Conservation (phyloP, 2,888 invertebrate genomes). For the Torymus texanus region DNA sequence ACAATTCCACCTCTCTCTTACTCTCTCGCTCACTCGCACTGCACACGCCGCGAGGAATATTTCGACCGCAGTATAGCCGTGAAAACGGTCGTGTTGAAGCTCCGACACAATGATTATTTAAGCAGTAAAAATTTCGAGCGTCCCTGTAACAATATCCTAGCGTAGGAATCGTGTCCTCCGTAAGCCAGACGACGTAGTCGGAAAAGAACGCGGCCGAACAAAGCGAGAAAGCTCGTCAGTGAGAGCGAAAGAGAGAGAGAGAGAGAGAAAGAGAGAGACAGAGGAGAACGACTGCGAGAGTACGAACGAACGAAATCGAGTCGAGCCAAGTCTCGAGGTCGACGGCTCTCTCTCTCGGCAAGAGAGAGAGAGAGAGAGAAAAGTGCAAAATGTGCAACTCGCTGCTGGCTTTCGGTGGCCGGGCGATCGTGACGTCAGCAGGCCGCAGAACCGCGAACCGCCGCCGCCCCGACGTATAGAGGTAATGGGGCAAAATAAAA, state of each 20-base stretch:
- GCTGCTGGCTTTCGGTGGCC: slow-evolving; percentile 54
- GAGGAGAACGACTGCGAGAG: slow-evolving; percentile 35
- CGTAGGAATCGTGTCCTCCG: not conserved
- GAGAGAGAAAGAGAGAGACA: slow-evolving; percentile 55
- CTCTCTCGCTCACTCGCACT: too few species aligned
- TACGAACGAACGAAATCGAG: slow-evolving; percentile 39
- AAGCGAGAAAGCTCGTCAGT: too few species aligned
- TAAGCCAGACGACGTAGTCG: slow-evolving; percentile 3
- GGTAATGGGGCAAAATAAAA: slow-evolving; percentile 65
- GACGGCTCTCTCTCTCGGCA: not conserved
- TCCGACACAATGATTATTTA: slow-evolving; percentile 1
- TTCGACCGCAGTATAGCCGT: too few species aligned
- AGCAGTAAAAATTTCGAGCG: slow-evolving; percentile 18
- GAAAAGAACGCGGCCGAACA: slow-evolving; percentile 39
- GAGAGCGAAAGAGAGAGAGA: slow-evolving; percentile 55
- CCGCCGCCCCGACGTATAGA: slow-evolving; percentile 36
- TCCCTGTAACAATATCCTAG: slow-evolving; percentile 27
- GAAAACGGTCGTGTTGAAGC: too few species aligned
- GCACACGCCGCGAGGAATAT: too few species aligned
- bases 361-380: slow-evolving; percentile 55
- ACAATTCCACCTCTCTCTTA: too few species aligned
- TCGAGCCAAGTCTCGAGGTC: slow-evolving; percentile 36
- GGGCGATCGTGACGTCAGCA: slow-evolving; percentile 61
- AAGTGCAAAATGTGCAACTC: slow-evolving; percentile 72
- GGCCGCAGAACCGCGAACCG: slow-evolving; percentile 49